Percentiles rank a stretch among this genome's conserved stretches.
These are phyloP conservation scores for Paralichthys olivaceus DNA, from an alignment of 2,113 vertebrate species.

Conservation along the genomic window DNA sequence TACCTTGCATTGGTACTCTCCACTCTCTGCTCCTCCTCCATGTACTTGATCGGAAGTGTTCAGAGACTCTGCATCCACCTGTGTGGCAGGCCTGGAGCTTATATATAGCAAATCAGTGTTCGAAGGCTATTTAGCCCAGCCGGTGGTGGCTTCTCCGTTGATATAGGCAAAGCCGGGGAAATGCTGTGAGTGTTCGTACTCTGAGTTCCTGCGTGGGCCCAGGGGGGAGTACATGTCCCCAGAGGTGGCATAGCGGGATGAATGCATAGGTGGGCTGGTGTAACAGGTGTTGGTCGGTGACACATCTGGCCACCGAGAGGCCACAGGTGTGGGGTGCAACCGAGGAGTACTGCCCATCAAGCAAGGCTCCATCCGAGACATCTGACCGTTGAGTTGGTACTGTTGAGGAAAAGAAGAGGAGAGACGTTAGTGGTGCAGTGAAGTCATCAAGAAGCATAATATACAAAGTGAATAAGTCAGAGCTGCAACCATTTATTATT, in stretches of 20 bases:
- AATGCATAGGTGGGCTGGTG: slow-evolving; percentile 92
- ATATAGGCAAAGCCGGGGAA: slow-evolving; percentile 99
- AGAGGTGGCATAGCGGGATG: slow-evolving; percentile 90
- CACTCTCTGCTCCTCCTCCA: slow-evolving; percentile 28
- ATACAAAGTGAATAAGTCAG: not conserved
- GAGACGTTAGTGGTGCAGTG: slow-evolving; percentile 5
- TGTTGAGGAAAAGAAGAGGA: slow-evolving; percentile 64
- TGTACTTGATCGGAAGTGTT: slow-evolving; percentile 52
- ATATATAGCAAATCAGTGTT: not conserved
- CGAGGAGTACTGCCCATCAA: slow-evolving; percentile 93
- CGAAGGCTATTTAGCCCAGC: slow-evolving; percentile 91
- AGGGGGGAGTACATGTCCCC: slow-evolving; percentile 95
- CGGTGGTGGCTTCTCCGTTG: slow-evolving; percentile 96
- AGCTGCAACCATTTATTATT: not conserved
- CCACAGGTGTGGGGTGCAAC: slow-evolving; percentile 91
- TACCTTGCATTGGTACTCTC: slow-evolving; percentile 27
- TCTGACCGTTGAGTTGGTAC: slow-evolving; percentile 95
- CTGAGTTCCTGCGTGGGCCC: slow-evolving; percentile 93
- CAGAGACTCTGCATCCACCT: slow-evolving; percentile 38
- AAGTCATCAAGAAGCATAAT: not conserved
- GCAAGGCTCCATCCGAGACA: slow-evolving; percentile 96
- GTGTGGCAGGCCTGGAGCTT: slow-evolving; percentile 16
- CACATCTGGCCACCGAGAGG: slow-evolving; percentile 95
- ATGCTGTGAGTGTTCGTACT: slow-evolving; percentile 99
- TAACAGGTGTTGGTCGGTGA: slow-evolving; percentile 93